phyloP scores from a whole-genome alignment of 1,140 invertebrate species.

The Drosophila bipectinata region DNA sequence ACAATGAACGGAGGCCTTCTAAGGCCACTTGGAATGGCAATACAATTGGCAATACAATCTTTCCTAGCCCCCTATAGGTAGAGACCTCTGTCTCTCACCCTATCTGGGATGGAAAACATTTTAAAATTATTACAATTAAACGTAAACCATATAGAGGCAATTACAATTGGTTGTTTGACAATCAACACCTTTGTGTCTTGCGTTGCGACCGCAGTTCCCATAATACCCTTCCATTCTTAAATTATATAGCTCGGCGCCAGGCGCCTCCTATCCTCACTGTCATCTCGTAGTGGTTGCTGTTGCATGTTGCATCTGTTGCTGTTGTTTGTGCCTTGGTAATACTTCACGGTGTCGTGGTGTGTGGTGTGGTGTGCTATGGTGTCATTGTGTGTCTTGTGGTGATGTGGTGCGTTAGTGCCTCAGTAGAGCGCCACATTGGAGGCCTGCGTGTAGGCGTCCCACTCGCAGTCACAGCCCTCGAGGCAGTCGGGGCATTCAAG shows the following conservation, averaged over 20 bases:
- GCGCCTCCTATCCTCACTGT: conserved; percentile 49
- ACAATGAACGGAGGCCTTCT: conserved; percentile 38
- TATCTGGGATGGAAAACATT: background rate
- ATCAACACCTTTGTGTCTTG: conserved; percentile 52
- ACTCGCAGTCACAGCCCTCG: conserved; percentile 83
- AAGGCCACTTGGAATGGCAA: conserved; percentile 59
- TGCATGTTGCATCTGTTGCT: conserved; percentile 38
- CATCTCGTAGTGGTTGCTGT: conserved; percentile 27
- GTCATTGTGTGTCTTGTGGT: conserved; percentile 10
- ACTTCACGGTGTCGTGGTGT: conserved; percentile 61
- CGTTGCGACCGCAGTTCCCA: conserved; percentile 76
- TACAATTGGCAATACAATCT: conserved; percentile 19
- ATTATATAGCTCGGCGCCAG: conserved; percentile 60
- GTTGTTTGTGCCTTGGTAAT: conserved; percentile 75
- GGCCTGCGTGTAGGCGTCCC: conserved; percentile 81
- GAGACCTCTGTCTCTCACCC: background rate
- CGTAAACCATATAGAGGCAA: conserved; percentile 44
- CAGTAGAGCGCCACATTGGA: conserved; percentile 76
- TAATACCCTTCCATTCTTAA: conserved; percentile 57
- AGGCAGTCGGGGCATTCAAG: conserved; percentile 83
- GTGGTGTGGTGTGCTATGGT: conserved; percentile 24
- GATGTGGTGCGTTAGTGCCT: conserved; percentile 30
- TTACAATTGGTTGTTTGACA: conserved; percentile 46
- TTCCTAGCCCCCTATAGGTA: background rate
- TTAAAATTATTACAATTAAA: conserved; percentile 37